Conservation (phyloP, 2,797 vertebrate species). For the Hypotaenidia okinawae region DNA sequence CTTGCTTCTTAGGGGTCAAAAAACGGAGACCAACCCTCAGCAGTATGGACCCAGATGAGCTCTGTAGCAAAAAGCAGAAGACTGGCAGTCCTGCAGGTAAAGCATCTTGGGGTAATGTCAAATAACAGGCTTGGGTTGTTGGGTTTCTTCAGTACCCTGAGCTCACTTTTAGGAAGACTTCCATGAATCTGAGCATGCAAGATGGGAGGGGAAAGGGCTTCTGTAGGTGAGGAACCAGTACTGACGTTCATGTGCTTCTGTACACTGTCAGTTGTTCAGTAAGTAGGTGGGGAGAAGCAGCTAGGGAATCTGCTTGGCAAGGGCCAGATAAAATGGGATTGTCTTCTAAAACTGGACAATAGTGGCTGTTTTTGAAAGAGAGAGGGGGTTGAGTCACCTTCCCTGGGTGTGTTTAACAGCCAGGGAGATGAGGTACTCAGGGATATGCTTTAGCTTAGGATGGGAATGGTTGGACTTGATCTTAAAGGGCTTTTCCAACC, state of each 20-base stretch:
- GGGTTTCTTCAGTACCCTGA: not conserved
- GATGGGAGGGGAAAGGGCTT: not conserved
- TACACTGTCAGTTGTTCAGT: not conserved
- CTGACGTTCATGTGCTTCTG: not conserved
- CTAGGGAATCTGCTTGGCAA: not conserved
- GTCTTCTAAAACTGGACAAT: not conserved
- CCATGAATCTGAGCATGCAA: not conserved
- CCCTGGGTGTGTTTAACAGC: too few relatives aligned
- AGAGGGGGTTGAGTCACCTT: too few relatives aligned
- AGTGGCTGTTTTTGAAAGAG: not conserved
- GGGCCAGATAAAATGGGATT: not conserved
- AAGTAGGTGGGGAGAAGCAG: not conserved
- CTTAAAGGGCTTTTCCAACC: too few relatives aligned
- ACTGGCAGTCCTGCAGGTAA: conserved; percentile 56
- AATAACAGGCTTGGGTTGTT: not conserved
- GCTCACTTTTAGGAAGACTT: accelerated
- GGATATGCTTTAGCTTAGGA: too few relatives aligned
- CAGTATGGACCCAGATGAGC: conserved; percentile 77
- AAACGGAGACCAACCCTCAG: conserved; percentile 63
- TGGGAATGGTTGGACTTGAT: too few relatives aligned
- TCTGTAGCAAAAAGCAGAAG: conserved; percentile 76
- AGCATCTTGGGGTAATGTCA: not conserved
- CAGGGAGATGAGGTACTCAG: too few relatives aligned
- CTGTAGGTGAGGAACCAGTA: not conserved
- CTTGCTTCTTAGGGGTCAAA: conserved; percentile 40